These are phyloP conservation scores for Haplochromis vanheusdeni DNA, from an alignment of 2,113 vertebrate species.

Conservation along the genomic window DNA sequence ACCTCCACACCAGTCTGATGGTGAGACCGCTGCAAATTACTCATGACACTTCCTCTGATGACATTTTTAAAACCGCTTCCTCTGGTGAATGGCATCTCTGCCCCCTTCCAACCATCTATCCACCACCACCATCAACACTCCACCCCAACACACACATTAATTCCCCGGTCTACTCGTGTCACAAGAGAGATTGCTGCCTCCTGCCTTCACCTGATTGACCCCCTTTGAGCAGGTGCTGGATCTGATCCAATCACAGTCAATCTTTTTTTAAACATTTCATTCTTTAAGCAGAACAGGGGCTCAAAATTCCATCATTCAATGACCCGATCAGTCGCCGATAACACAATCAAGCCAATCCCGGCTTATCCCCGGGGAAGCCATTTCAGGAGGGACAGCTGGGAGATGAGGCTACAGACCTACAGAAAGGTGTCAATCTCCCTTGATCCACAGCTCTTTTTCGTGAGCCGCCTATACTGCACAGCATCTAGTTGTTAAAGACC, in stretches of 20 bases:
- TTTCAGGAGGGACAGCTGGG: slow-evolving; percentile 57
- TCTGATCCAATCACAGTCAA: slow-evolving; percentile 69
- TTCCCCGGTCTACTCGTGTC: slow-evolving; percentile 42
- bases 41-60: slow-evolving; percentile 66
- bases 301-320: slow-evolving; percentile 70
- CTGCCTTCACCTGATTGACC: slow-evolving; percentile 62
- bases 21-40: slow-evolving; percentile 60
- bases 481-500: background rate
- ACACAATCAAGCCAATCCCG: slow-evolving; percentile 70
- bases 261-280: slow-evolving; percentile 68
- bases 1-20: slow-evolving; percentile 45
- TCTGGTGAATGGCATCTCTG: slow-evolving; percentile 44
- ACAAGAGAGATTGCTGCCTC: slow-evolving; percentile 67
- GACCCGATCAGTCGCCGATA: slow-evolving; percentile 67
- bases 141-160: slow-evolving; percentile 43
- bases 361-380: slow-evolving; percentile 61
- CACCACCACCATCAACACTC: slow-evolving; percentile 20
- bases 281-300: slow-evolving; percentile 66
- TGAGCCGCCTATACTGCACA: slow-evolving; percentile 14
- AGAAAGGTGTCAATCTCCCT: slow-evolving; percentile 65
- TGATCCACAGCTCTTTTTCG: slow-evolving; percentile 47
- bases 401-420: slow-evolving; percentile 54
- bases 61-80: slow-evolving; percentile 62
- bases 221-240: slow-evolving; percentile 68
- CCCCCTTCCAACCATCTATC: background rate